Evolutionary conservation across 2,113 vertebrate species (phyloP), one percentile per base, ranked within the genome.

Genomic region (Spea bombifrons): DNA sequence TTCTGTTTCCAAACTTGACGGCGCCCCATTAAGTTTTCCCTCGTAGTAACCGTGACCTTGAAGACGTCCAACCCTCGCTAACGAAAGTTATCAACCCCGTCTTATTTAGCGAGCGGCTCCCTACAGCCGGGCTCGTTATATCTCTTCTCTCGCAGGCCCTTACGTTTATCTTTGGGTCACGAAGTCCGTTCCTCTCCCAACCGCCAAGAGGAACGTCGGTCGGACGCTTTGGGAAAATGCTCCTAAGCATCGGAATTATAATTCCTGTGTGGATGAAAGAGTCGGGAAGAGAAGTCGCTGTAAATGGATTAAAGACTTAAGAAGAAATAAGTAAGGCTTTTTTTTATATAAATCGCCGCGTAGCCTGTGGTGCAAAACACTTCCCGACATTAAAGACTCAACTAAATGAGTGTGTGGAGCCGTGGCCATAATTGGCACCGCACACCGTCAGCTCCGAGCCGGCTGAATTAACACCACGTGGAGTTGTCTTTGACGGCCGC

Each of bases 241-340:
- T 76, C 66, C 69, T 15, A 69, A 68, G 65, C 75, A 71, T 72
- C 71, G 65, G 72, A 72, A 78, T 71, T 71, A 78, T 78, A 53
- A 76, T 78, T 72, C 71, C 17, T 52, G 69, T 72, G 68, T n/a
- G 76, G 68, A 78, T 78, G 65, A 66, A 65, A 64, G 75, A 59
- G 66, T 49, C 64, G 68, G 75, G 9, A 43, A 10, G 57, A 64
- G 68, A 8, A 52, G 49, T 63, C 68, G 59, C 68, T 65, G 68
- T 78, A 72, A 72, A 53, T 78, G 68, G 76, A 78, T 78, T 72
- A 78, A 71, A 78, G 76, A 69, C 69, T 78, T 72, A 71, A 12
- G 48, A 78, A 71, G 13, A 78, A 78, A 50, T 50, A 71, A 78
- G 13, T n/a, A 1, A 78, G 76, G 55, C 57, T 46, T 59, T 66